Conservation (phyloP, 2,797 vertebrate species). For the Anguilla anguilla region DNA sequence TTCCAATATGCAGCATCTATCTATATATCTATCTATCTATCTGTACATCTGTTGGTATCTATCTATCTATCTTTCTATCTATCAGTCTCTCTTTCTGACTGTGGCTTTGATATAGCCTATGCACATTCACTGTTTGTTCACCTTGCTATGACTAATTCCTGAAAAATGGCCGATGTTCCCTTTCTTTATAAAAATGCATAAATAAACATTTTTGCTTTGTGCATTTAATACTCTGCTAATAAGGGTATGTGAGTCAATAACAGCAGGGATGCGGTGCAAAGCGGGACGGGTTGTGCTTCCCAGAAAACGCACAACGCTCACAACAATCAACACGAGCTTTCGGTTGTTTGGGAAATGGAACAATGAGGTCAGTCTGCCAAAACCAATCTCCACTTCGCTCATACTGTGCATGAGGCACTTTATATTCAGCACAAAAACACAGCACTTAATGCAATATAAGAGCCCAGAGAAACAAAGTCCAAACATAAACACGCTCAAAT, state of each 20-base stretch:
- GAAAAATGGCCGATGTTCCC: neutral
- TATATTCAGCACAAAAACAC: constrained; percentile 61
- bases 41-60: too few species aligned
- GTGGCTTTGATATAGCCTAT: neutral
- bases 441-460: constrained; percentile 41
- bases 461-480: constrained; percentile 50
- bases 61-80: too few species aligned
- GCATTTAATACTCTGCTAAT: constrained; percentile 58
- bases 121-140: neutral
- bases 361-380: constrained; percentile 62
- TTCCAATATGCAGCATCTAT: neutral
- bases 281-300: constrained; percentile 54
- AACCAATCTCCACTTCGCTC: constrained; percentile 54
- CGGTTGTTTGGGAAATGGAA: constrained; percentile 55
- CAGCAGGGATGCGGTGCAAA: constrained; percentile 45
- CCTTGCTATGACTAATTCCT: too few species aligned
- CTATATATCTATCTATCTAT: neutral
- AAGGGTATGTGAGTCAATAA: constrained; percentile 50
- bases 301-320: constrained; percentile 50
- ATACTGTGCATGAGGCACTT: constrained; percentile 55
- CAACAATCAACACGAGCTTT: constrained; percentile 52
- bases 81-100: neutral
- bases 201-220: constrained; percentile 33
- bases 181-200: neutral
- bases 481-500: constrained; percentile 54